A percentile compares a stretch with the other conserved stretches of the same genome.
phyloP scores from a whole-genome alignment of 2,797 vertebrate species.

The Bovichtus variegatus region DNA sequence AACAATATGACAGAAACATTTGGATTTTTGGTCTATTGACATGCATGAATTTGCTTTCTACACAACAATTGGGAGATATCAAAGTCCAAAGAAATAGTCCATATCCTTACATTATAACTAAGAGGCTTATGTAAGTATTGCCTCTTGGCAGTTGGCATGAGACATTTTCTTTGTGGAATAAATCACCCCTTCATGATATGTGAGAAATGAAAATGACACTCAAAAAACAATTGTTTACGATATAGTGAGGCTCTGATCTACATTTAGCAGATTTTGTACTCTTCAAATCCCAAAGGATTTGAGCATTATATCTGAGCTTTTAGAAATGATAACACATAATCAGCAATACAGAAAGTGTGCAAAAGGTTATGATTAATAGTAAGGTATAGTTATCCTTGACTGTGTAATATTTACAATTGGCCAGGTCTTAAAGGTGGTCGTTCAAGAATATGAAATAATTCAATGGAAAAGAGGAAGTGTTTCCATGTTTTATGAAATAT shows the following conservation, averaged over 20 bases:
- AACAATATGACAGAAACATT: background rate
- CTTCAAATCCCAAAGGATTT: background rate
- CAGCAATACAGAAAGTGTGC: background rate
- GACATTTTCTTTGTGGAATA: background rate
- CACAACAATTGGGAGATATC: background rate
- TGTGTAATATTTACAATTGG: background rate
- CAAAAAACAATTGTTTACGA: background rate
- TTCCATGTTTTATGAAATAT: constrained; percentile 26
- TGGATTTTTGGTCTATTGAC: background rate
- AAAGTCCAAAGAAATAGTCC: background rate
- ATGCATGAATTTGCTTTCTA: background rate
- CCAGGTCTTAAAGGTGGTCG: background rate
- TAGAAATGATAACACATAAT: background rate
- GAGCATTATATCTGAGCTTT: background rate
- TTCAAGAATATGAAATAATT: constrained; percentile 17
- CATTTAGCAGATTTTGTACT: background rate
- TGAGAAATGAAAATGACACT: background rate
- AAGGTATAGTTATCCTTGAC: background rate
- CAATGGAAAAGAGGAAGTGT: background rate
- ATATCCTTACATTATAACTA: background rate
- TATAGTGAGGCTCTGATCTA: background rate
- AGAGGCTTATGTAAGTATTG: background rate
- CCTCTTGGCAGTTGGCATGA: background rate
- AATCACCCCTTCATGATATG: background rate
- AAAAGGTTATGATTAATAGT: background rate